Base-by-base conservation (phyloP, 2,888 invertebrate genomes). In the Hoplodrina ambigua region DNA sequence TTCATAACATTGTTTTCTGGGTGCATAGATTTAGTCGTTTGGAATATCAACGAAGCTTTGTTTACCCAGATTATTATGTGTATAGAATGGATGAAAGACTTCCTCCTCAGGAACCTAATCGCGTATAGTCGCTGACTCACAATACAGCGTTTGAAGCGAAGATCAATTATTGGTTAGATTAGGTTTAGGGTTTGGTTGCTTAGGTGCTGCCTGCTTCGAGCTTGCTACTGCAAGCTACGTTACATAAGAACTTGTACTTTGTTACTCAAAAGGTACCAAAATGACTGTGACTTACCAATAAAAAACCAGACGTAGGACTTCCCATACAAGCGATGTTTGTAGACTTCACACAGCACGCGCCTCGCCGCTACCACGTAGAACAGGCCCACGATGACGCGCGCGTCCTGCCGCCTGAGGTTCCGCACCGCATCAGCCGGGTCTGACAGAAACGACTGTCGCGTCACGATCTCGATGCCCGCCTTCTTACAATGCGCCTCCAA, bases 231-330 rank as follows among this genome's bases (percentile, higher is more conserved):
- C 25, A 25, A 25, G 25, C 25, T 2, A 25, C 25, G 25, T 25
- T 33, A 33, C 7, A 6, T 33, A 33, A 33, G 37, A 37, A 37
- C 5, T 37, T 37, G 37, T 37, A n/a, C n/a, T n/a, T 33, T 10
- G 8, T 37, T 37, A 37, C 37, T 11, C 8, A n/a, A 19, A 30
- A 66, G 30, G 4, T 25, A 20, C n/a, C 1, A 55, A 55, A 41
- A 10, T 10, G 0, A 46, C 15, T n/a, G 33, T 7, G 13, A 89
- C 97, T 97, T 91, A 97, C 99, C 99, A 87, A 99, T 99, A 94
- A 99, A 99, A 93, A 99, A 99, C 99, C 99, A 99, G 37, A 99
- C 99, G 94, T 99, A 98, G 53, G 98, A 98, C 86, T 98, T 98
- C 19, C 99, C 99, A 91, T 98, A 99, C 30, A 99, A 96, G 75